Conservation (phyloP, 2,888 invertebrate genomes). For the Cantharis rustica region DNA sequence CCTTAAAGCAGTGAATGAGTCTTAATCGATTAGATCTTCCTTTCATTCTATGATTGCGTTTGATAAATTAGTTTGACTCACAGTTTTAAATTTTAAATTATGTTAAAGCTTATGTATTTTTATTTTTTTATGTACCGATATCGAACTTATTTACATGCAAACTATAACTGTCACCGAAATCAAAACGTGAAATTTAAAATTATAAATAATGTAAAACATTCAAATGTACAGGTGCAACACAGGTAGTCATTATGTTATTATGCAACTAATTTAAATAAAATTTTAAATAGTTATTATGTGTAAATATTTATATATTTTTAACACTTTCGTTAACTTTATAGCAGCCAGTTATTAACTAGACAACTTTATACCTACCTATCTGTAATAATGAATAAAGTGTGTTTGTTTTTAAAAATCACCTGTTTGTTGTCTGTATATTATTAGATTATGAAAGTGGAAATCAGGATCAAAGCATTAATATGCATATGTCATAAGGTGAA, state of each 20-base stretch:
- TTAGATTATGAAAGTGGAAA: neutral
- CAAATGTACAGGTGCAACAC: neutral
- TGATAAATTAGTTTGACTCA: neutral
- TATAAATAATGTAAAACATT: neutral
- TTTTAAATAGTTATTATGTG: neutral
- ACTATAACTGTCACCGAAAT: neutral
- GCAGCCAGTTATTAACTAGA: neutral
- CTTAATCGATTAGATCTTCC: neutral
- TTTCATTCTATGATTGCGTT: neutral
- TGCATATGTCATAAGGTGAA: neutral
- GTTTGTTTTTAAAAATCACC: neutral
- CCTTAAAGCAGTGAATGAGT: neutral
- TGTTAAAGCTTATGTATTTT: neutral
- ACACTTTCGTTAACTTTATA: neutral
- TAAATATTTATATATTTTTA: constrained; percentile 5
- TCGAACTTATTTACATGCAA: neutral
- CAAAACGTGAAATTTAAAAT: neutral
- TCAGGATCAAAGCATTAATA: neutral
- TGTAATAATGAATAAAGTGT: neutral
- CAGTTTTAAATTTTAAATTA: neutral
- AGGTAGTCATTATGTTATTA: neutral
- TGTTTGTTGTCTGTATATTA: neutral
- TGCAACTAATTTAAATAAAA: neutral
- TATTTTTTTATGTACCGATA: neutral
- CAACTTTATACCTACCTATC: neutral